Percentiles rank a stretch among this genome's conserved stretches.
phyloP scores from a whole-genome alignment of 2,888 invertebrate genomes.

The Eudemis profundana region DNA sequence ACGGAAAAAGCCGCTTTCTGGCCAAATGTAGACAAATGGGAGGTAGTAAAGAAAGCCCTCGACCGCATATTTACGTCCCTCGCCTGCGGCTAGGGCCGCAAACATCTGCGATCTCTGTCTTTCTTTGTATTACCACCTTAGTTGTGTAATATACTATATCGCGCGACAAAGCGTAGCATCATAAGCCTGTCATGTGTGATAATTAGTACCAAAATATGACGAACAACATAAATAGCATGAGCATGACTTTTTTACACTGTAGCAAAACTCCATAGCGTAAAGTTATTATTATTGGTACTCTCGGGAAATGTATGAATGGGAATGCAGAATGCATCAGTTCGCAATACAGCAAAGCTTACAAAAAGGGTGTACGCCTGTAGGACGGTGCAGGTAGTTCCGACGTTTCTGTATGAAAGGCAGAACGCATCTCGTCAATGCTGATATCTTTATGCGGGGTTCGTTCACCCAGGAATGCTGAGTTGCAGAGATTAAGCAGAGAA shows the following conservation, averaged over 20 bases:
- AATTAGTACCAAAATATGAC: too few species aligned
- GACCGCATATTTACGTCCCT: too few species aligned
- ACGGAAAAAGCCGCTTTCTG: too few species aligned
- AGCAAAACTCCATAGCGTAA: background rate
- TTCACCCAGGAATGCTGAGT: slow-evolving; percentile 48
- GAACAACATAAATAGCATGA: too few species aligned
- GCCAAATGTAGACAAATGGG: too few species aligned
- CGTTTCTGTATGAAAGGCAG: background rate
- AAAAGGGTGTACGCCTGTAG: background rate
- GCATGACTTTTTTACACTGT: slow-evolving; percentile 5
- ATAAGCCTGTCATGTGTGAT: too few species aligned
- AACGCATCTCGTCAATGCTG: slow-evolving; percentile 46
- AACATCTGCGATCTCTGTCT: too few species aligned
- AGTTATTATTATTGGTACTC: slow-evolving; percentile 5
- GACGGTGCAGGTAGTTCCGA: background rate
- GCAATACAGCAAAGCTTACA: background rate
- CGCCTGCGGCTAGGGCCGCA: too few species aligned
- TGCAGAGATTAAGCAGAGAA: slow-evolving; percentile 3
- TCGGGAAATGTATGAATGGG: slow-evolving; percentile 10
- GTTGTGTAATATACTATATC: too few species aligned
- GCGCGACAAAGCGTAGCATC: too few species aligned
- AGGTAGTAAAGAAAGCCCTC: too few species aligned
- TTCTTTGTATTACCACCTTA: too few species aligned
- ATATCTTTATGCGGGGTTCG: slow-evolving; percentile 46
- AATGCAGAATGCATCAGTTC: slow-evolving; percentile 4